A percentile compares a stretch with the other conserved stretches of the same genome.
Conservation (phyloP, 2,888 invertebrate genomes). For the Chorisops tibialis region DNA sequence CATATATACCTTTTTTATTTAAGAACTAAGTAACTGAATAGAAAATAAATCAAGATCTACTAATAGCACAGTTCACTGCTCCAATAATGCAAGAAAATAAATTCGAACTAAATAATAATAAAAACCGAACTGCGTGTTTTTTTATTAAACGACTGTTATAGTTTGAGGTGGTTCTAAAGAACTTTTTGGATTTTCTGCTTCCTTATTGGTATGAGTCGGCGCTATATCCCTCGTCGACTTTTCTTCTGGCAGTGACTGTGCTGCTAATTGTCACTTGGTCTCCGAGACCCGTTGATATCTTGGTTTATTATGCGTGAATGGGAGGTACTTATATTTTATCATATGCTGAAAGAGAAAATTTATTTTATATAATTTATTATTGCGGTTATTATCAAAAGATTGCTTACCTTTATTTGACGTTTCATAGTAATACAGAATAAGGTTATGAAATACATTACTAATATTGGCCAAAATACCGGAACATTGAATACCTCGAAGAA, state of each 20-base stretch:
- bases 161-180: constrained; percentile 48
- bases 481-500: constrained; percentile 98
- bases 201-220: constrained; percentile 33
- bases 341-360: constrained; percentile 79
- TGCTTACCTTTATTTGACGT: constrained; percentile 92
- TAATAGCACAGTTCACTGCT: constrained; percentile 24
- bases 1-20: constrained; percentile 15
- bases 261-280: constrained; percentile 56
- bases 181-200: constrained; percentile 25
- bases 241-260: constrained; percentile 46
- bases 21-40: constrained; percentile 24
- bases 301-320: constrained; percentile 97
- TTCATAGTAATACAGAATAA: constrained; percentile 99
- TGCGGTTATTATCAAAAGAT: background rate
- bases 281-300: constrained; percentile 72
- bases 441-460: constrained; percentile 99
- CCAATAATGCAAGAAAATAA: constrained; percentile 15
- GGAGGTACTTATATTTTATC: constrained; percentile 98
- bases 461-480: constrained; percentile 99
- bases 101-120: background rate
- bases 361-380: background rate
- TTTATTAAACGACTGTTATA: constrained; percentile 45
- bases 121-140: constrained; percentile 3
- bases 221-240: constrained; percentile 39
- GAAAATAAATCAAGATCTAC: constrained; percentile 2